phyloP scores from a whole-genome alignment of 1,140 invertebrate species.

The Gonatopus flavifemur region DNA sequence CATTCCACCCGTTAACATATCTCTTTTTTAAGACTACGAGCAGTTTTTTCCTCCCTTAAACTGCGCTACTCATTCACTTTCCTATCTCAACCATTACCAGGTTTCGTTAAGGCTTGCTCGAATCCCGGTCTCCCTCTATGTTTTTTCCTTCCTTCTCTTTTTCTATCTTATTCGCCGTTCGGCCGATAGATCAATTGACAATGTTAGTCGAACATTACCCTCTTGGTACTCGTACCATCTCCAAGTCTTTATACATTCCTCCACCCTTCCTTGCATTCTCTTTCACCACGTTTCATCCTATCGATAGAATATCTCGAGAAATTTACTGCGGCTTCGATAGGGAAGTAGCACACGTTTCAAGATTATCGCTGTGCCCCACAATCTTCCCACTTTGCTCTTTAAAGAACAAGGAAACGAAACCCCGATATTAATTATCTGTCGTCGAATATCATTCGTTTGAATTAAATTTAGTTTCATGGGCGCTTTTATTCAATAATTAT shows the following conservation, averaged over 20 bases:
- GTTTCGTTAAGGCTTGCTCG: constrained; percentile 45
- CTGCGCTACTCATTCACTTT: constrained; percentile 32
- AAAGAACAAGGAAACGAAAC: too few species aligned
- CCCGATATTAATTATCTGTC: too few species aligned
- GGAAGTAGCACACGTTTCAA: constrained; percentile 38
- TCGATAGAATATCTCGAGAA: constrained; percentile 47
- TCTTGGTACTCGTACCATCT: background rate
- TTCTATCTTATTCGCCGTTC: constrained; percentile 18
- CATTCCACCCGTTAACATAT: too few species aligned
- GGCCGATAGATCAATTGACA: constrained; percentile 52
- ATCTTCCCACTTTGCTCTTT: too few species aligned
- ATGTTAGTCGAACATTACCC: constrained; percentile 44
- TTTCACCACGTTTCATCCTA: constrained; percentile 24
- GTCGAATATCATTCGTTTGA: too few species aligned
- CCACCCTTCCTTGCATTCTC: background rate
- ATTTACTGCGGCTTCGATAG: constrained; percentile 52
- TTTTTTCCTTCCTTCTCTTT: too few species aligned
- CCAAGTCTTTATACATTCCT: background rate
- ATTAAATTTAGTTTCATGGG: too few species aligned
- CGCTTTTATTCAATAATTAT: too few species aligned
- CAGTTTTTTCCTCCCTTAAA: constrained; percentile 15
- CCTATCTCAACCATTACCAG: constrained; percentile 50
- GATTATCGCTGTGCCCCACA: constrained; percentile 37
- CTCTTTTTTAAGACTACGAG: too few species aligned
- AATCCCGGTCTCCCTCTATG: constrained; percentile 28